These are phyloP conservation scores for Cerastis rubricosa DNA, from an alignment of 2,888 invertebrate species.

Conservation along the genomic window DNA sequence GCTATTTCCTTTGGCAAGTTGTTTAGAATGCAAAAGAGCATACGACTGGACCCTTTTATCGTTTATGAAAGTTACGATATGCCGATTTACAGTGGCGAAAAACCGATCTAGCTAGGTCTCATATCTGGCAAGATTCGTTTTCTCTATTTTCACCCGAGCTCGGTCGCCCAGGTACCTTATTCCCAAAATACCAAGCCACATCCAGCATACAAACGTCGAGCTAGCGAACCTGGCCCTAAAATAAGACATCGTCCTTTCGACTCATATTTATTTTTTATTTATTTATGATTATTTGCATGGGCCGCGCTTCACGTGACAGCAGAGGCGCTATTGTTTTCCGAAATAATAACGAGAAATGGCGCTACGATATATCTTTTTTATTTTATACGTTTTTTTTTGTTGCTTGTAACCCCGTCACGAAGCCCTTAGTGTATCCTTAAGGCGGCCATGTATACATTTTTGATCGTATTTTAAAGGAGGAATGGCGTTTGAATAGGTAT, in stretches of 20 bases:
- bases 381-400: slow-evolving; percentile 70
- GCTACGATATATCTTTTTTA: slow-evolving; percentile 79
- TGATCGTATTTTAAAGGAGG: slow-evolving; percentile 81
- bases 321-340: slow-evolving; percentile 88
- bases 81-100: neutral
- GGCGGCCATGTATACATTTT: slow-evolving; percentile 67
- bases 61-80: no score
- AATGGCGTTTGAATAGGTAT: slow-evolving; percentile 86
- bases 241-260: slow-evolving; percentile 84
- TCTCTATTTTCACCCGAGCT: neutral
- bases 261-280: slow-evolving; percentile 90
- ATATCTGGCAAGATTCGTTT: no score
- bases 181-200: slow-evolving; percentile 36
- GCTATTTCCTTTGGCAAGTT: no score
- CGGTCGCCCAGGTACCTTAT: neutral
- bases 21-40: no score
- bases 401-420: slow-evolving; percentile 81
- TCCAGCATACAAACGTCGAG: slow-evolving; percentile 69
- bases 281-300: slow-evolving; percentile 90
- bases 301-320: slow-evolving; percentile 88
- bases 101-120: neutral
- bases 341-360: slow-evolving; percentile 90
- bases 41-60: no score
- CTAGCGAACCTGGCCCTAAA: slow-evolving; percentile 79
- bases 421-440: slow-evolving; percentile 66